These are phyloP conservation scores for Hyphantria cunea DNA, from an alignment of 1,140 invertebrate species.

Conservation along the genomic window DNA sequence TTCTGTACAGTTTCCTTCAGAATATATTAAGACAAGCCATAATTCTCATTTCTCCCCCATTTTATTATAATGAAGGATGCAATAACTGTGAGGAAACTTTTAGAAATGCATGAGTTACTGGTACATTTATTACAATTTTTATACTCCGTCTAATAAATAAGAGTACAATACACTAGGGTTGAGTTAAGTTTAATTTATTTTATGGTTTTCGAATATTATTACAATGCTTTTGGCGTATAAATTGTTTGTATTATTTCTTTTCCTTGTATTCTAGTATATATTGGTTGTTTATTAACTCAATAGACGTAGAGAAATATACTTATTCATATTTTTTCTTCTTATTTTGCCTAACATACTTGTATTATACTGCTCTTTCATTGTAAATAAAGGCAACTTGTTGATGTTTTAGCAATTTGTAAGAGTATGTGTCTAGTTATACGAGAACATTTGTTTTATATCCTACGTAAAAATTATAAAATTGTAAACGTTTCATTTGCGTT, in stretches of 20 bases:
- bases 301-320: too few relatives aligned
- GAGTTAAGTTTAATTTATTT: conserved; percentile 17
- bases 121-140: conserved; percentile 25
- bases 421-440: too few relatives aligned
- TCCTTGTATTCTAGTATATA: too few relatives aligned
- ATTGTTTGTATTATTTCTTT: background rate
- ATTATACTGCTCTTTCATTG: too few relatives aligned
- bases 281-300: too few relatives aligned
- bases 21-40: conserved; percentile 20
- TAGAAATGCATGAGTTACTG: conserved; percentile 23
- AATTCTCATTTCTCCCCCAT: conserved; percentile 4
- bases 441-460: too few relatives aligned
- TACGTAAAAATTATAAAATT: too few relatives aligned
- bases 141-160: conserved; percentile 19
- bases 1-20: conserved; percentile 4
- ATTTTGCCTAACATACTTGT: too few relatives aligned
- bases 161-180: conserved; percentile 2
- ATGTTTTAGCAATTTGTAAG: too few relatives aligned
- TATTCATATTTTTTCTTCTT: too few relatives aligned
- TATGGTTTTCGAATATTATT: background rate
- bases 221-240: background rate
- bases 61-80: conserved; percentile 31
- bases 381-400: too few relatives aligned
- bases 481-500: too few relatives aligned
- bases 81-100: conserved; percentile 11